phyloP scores from a whole-genome alignment of 2,888 invertebrate species.

The Microplitis manilae region DNA sequence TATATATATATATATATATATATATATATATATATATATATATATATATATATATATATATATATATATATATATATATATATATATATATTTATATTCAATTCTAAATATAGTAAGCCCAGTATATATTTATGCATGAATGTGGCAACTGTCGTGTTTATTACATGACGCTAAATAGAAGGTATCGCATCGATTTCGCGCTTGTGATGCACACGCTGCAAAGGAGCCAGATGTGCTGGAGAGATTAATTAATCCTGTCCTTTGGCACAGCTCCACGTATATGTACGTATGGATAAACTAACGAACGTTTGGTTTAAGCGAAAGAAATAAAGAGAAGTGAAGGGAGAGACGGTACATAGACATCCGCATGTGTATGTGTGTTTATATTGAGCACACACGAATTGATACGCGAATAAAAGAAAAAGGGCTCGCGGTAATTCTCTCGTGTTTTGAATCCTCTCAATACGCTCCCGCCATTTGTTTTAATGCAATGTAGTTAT shows the following conservation, averaged over 20 bases:
- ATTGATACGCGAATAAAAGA: not conserved
- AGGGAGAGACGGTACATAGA: constrained; percentile 23
- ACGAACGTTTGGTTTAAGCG: not conserved
- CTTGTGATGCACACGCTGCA: constrained; percentile 34
- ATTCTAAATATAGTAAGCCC: not conserved
- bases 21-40: too few species aligned
- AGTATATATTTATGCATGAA: not conserved
- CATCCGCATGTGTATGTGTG: constrained; percentile 21
- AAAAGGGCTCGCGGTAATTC: not conserved
- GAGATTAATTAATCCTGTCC: constrained; percentile 63
- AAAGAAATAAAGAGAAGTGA: not conserved
- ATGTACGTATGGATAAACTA: not conserved
- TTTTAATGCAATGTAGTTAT: constrained; percentile 4
- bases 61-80: too few species aligned
- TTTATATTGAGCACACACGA: constrained; percentile 12
- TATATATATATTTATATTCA: not conserved
- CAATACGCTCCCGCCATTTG: not conserved
- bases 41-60: too few species aligned
- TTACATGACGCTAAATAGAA: constrained; percentile 31
- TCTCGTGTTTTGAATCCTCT: constrained; percentile 3
- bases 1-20: too few species aligned
- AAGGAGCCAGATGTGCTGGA: constrained; percentile 50
- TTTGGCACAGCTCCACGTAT: constrained; percentile 61
- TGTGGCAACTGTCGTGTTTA: constrained; percentile 25
- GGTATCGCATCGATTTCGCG: constrained; percentile 37